Conservation (phyloP, 2,113 vertebrate species). For the Phyllopteryx taeniolatus region DNA sequence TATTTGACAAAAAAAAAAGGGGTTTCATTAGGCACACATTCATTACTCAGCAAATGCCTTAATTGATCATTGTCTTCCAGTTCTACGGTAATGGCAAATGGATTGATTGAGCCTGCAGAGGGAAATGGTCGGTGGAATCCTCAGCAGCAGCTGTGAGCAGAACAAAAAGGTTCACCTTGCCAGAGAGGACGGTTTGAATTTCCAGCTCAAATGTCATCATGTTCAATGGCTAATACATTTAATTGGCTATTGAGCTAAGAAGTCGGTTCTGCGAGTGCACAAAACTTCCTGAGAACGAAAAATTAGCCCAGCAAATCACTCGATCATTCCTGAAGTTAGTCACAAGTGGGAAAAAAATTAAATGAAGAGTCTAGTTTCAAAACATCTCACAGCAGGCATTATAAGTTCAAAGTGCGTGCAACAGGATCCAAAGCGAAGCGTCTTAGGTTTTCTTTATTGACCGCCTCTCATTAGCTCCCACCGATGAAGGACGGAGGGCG, state of each 20-base stretch:
- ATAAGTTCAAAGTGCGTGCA: neutral
- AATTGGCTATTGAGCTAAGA: conserved; percentile 12
- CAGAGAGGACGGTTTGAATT: conserved; percentile 38
- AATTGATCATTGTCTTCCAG: conserved; percentile 67
- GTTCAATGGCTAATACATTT: conserved; percentile 30
- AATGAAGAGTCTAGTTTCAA: neutral
- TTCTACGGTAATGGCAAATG: conserved; percentile 71
- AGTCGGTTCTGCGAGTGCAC: neutral
- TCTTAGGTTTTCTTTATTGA: conserved; percentile 56
- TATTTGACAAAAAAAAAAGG: conserved; percentile 9
- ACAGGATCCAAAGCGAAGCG: conserved; percentile 4
- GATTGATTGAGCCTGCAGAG: conserved; percentile 66
- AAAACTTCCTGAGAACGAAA: neutral
- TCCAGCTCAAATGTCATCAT: conserved; percentile 2
- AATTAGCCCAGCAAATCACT: neutral
- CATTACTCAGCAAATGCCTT: conserved; percentile 67
- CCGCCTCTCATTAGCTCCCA: conserved; percentile 54
- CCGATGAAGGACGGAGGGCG: neutral
- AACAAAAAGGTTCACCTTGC: conserved; percentile 36
- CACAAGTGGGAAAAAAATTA: neutral
- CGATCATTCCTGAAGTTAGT: neutral
- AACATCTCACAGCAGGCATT: neutral
- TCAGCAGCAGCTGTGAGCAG: conserved; percentile 41
- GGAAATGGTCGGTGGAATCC: conserved; percentile 43
- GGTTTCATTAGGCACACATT: conserved; percentile 52